These are phyloP conservation scores for Cantharis rufa DNA, from an alignment of 2,888 invertebrate species.

Conservation along the genomic window DNA sequence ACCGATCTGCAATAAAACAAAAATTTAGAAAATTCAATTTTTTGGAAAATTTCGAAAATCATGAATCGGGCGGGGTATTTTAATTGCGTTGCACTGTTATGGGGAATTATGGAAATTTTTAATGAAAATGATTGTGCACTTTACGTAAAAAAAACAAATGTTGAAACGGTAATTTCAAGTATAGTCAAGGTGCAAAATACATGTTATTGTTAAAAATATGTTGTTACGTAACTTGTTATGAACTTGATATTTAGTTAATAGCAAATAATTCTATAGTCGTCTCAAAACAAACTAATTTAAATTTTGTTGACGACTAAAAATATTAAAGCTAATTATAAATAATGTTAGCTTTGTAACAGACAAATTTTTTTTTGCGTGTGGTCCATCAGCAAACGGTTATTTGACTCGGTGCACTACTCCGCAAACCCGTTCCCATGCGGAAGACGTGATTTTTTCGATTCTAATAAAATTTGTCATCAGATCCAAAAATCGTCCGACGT, in stretches of 20 bases:
- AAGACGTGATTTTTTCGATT: not conserved
- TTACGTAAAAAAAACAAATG: not conserved
- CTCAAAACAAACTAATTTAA: not conserved
- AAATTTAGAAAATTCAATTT: not conserved
- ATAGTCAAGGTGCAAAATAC: not conserved
- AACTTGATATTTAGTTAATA: not conserved
- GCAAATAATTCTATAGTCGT: not conserved
- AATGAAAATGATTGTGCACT: not conserved
- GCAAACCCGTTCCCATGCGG: not conserved
- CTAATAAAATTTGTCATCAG: not conserved
- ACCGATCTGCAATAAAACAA: conserved; percentile 66
- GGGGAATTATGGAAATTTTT: not conserved
- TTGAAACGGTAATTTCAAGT: not conserved
- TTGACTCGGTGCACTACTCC: not conserved
- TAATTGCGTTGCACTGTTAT: not conserved
- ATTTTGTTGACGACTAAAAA: not conserved
- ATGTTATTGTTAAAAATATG: not conserved
- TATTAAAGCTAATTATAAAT: not conserved
- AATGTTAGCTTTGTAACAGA: not conserved
- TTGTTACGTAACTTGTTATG: not conserved
- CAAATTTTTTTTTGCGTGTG: not conserved
- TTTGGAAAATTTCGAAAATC: not conserved
- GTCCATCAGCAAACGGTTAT: not conserved
- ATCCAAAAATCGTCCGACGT: not conserved
- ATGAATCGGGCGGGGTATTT: not conserved